Percentiles rank a stretch among this genome's conserved stretches.
Conservation (phyloP, 1,140 invertebrate species). For the Lepidurus packardi region DNA sequence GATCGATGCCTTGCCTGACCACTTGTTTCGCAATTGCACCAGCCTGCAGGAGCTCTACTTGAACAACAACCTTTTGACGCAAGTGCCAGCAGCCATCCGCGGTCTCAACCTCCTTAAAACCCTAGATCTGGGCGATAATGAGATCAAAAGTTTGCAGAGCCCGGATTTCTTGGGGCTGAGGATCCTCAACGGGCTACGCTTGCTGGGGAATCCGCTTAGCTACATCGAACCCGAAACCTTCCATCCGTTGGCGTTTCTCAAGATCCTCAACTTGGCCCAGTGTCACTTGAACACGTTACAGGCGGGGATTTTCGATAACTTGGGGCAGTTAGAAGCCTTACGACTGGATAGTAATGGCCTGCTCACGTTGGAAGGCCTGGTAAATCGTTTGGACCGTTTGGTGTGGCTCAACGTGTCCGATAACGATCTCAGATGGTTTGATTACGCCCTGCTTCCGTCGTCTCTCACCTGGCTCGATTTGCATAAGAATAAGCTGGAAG, state of each 20-base stretch:
- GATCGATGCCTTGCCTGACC: slow-evolving; percentile 66
- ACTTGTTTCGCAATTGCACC: slow-evolving; percentile 75
- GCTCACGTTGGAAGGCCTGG: slow-evolving; percentile 73
- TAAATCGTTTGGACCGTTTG: slow-evolving; percentile 76
- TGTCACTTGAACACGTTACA: slow-evolving; percentile 83
- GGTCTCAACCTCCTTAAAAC: slow-evolving; percentile 73
- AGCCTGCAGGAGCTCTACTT: slow-evolving; percentile 80
- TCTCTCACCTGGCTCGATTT: slow-evolving; percentile 85
- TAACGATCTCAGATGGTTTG: slow-evolving; percentile 80
- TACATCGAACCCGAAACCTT: slow-evolving; percentile 77
- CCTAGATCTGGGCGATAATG: slow-evolving; percentile 81
- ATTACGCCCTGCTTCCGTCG: slow-evolving; percentile 83
- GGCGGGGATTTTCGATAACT: slow-evolving; percentile 73
- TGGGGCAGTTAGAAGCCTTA: slow-evolving; percentile 76
- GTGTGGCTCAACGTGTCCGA: slow-evolving; percentile 88
- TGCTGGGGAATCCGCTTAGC: slow-evolving; percentile 83
- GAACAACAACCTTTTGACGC: slow-evolving; percentile 74
- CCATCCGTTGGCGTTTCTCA: slow-evolving; percentile 70
- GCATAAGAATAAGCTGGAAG: slow-evolving; percentile 75
- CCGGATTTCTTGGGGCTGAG: slow-evolving; percentile 71
- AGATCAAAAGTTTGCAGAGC: slow-evolving; percentile 73
- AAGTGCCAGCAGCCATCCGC: slow-evolving; percentile 75
- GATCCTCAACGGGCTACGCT: slow-evolving; percentile 71
- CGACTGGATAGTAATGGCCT: slow-evolving; percentile 81
- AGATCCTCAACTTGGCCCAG: slow-evolving; percentile 78